Percentiles rank a stretch among this genome's conserved stretches.
These are phyloP conservation scores for Timandra comae DNA, from an alignment of 2,888 invertebrate species.

Conservation along the genomic window DNA sequence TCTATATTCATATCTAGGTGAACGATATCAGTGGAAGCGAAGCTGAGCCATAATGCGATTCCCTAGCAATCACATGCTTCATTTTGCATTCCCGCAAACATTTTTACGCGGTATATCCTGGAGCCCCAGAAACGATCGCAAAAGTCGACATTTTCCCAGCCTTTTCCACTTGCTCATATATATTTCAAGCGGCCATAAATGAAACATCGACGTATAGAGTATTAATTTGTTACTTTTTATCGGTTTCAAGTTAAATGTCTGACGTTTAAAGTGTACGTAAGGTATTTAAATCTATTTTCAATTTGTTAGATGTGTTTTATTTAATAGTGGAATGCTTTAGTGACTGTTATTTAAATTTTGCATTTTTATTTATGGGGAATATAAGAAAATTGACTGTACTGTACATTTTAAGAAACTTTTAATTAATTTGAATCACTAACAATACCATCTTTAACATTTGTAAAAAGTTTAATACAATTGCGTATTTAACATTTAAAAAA, in stretches of 20 bases:
- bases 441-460: no score
- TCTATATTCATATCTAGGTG: conserved; percentile 32
- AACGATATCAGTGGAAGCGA: conserved; percentile 25
- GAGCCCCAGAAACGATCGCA: conserved; percentile 26
- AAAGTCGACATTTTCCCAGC: conserved; percentile 13
- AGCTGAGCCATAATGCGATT: conserved; percentile 56
- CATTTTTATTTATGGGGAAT: no score
- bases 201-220: conserved; percentile 10
- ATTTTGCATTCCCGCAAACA: conserved; percentile 67
- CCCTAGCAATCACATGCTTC: conserved; percentile 68
- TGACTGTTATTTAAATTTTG: no score
- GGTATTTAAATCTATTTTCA: conserved; percentile 15
- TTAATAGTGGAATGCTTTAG: no score
- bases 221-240: conserved; percentile 11
- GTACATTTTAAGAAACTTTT: no score
- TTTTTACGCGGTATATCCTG: conserved; percentile 44
- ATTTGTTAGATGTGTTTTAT: no score
- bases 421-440: no score
- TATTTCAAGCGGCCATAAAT: conserved; percentile 18
- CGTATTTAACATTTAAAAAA: no score
- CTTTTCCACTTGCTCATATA: conserved; percentile 20
- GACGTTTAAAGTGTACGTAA: neutral
- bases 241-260: neutral
- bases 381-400: no score
- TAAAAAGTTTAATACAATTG: no score